Conservation (phyloP, 2,888 invertebrate species). For the Tyria jacobaeae region DNA sequence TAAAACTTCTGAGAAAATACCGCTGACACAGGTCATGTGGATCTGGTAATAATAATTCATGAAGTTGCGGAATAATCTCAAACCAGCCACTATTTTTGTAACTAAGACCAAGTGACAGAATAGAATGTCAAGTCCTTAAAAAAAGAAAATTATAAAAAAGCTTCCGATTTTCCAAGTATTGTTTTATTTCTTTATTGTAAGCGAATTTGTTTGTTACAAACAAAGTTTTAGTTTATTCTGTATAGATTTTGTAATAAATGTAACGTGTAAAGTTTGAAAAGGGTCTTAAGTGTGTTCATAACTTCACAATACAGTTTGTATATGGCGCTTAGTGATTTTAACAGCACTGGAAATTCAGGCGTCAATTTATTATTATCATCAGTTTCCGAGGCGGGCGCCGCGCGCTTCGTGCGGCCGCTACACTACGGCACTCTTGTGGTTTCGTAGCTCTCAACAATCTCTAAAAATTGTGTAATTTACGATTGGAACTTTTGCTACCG, state of each 20-base stretch:
- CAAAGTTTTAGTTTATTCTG: not conserved
- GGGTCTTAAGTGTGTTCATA: too few species aligned
- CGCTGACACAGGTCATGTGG: too few species aligned
- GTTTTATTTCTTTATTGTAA: too few species aligned
- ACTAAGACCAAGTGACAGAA: too few species aligned
- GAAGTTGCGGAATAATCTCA: too few species aligned
- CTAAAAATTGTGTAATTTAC: constrained; percentile 68
- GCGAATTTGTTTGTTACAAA: not conserved
- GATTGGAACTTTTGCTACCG: constrained; percentile 53
- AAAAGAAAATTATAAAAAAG: too few species aligned
- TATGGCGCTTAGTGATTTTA: constrained; percentile 52
- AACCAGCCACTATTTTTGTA: too few species aligned
- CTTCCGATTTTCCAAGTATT: not conserved
- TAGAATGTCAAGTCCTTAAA: too few species aligned
- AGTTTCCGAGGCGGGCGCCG: constrained; percentile 49
- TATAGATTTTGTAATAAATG: not conserved
- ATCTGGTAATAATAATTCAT: too few species aligned
- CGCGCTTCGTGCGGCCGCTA: constrained; percentile 50
- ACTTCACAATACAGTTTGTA: constrained; percentile 18
- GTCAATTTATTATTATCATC: constrained; percentile 72
- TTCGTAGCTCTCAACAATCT: constrained; percentile 68
- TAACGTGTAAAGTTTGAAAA: constrained; percentile 3
- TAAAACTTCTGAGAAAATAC: too few species aligned
- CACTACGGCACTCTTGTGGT: constrained; percentile 69
- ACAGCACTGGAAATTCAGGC: constrained; percentile 57